A percentile compares a stretch with the other conserved stretches of the same genome.
These are phyloP conservation scores for Drosophila equinoxialis DNA, from an alignment of 1,140 invertebrate genomes.

Conservation along the genomic window DNA sequence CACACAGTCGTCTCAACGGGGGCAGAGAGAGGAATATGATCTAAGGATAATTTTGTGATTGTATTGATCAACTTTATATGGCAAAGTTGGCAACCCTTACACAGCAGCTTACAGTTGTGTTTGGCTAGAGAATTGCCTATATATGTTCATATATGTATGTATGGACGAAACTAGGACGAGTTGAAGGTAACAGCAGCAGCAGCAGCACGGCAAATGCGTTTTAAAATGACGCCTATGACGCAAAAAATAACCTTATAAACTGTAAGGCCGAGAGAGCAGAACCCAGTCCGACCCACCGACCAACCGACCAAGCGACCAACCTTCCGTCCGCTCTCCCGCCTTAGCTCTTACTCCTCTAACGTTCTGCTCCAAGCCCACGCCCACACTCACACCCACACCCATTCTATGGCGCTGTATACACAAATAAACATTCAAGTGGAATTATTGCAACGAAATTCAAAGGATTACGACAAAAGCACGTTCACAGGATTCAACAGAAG, in stretches of 20 bases:
- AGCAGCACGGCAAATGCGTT: constrained; percentile 47
- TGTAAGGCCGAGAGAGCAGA: constrained; percentile 44
- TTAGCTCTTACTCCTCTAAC: neutral
- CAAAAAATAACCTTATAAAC: constrained; percentile 80
- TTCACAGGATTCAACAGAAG: constrained; percentile 73
- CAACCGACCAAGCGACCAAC: too few species aligned
- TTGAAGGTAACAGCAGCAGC: constrained; percentile 27
- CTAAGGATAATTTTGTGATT: too few species aligned
- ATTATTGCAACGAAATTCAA: constrained; percentile 83
- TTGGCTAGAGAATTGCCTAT: constrained; percentile 39
- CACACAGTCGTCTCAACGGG: too few species aligned
- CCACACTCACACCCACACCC: constrained; percentile 6
- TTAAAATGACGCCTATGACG: constrained; percentile 76
- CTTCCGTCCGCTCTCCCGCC: neutral
- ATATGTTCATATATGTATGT: neutral
- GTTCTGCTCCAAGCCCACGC: neutral
- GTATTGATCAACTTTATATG: neutral
- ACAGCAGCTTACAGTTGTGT: neutral
- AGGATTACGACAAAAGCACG: constrained; percentile 83
- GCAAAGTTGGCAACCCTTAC: neutral
- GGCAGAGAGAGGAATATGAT: too few species aligned
- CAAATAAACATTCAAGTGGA: constrained; percentile 82
- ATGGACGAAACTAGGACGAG: neutral
- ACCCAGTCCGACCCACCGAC: constrained; percentile 4
- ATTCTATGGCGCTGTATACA: constrained; percentile 61